Base-by-base conservation (phyloP, 92 coral and sea anemone genomes). In the Scolanthus callimorphus region DNA sequence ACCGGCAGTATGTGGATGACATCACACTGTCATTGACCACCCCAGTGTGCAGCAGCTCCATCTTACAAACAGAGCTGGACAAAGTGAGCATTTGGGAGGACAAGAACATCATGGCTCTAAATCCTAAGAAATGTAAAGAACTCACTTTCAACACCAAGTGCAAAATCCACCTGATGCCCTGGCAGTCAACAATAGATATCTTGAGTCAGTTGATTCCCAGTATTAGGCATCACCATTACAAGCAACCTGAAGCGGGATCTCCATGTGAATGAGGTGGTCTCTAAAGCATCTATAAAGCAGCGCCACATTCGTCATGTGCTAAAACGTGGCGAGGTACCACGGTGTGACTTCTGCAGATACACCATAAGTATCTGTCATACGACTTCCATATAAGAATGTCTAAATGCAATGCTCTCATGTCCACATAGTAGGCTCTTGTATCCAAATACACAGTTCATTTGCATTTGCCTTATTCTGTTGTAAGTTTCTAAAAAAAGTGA, bases 1-100 rank as follows among this genome's bases (percentile, higher is more conserved):
- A 25, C 17, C 49, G 61, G 60, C 46, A 63, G 45, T 63, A 47
- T 49, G 70, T 63, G 0, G 70, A 49, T 27, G 60, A 63, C 20
- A 11, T 50, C 1, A 49, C 70, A 11, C 12, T 44, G 8, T 34
- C 41, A 34, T 6, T 6, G 15, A 34, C 15, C 15, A 15, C 15
- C 15, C 41, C 6, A 34, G 41, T 15, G 41, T 15, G 15, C 41
- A 15, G 41, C 41, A 34, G 8, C 41, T 34, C 41, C 6, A 34
- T 34, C 41, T 6, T 34, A 34, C 41, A 34, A 34, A 34, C 41
- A 15, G 41, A 34, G 41, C 8, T 34, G 41, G 41, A 34, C 15
- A 15, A 6, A 15, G 15, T 34, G 6, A 15, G 8, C 8, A 15
- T 6, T 6, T 34, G 41, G 41, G 15, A 6, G 15, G 6, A 6